Percentiles rank a stretch among this genome's conserved stretches.
phyloP scores from a whole-genome alignment of 2,888 invertebrate genomes.

The Drosophila cyrtoloma region DNA sequence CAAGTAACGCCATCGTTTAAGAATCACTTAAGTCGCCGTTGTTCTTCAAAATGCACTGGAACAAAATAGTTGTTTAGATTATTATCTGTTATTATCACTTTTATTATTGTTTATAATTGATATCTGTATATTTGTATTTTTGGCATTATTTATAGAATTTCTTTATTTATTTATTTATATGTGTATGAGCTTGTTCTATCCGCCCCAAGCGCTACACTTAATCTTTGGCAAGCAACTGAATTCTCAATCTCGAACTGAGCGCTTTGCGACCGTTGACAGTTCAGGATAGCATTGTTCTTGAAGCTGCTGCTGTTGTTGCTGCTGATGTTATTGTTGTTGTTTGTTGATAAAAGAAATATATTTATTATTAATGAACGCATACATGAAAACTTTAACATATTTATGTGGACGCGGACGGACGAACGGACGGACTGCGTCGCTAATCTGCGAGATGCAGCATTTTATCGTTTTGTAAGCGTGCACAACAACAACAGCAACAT shows the following conservation, averaged over 20 bases:
- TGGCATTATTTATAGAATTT: background rate
- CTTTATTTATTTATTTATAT: background rate
- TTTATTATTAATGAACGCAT: constrained; percentile 26
- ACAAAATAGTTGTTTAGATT: constrained; percentile 27
- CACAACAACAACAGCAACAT: constrained; percentile 44
- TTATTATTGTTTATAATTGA: background rate
- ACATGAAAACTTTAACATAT: constrained; percentile 4
- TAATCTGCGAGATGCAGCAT: constrained; percentile 34
- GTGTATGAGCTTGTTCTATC: background rate
- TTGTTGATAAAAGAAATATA: constrained; percentile 32
- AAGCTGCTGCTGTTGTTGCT: background rate
- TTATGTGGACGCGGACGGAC: constrained; percentile 23
- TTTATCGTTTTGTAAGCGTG: constrained; percentile 26
- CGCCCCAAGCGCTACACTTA: constrained; percentile 30
- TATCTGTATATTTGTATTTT: background rate
- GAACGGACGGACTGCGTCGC: constrained; percentile 12
- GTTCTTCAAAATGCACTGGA: constrained; percentile 42
- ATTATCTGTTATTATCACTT: background rate
- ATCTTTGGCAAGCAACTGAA: constrained; percentile 39
- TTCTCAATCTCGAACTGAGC: constrained; percentile 19
- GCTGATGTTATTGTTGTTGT: constrained; percentile 8
- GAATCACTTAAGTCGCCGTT: constrained; percentile 18
- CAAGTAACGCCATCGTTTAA: constrained; percentile 32
- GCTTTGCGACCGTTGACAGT: constrained; percentile 16
- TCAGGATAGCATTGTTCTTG: constrained; percentile 17